Evolutionary conservation across 2,113 vertebrate species (phyloP), one percentile per base, ranked within the genome.

Genomic region (Tinamus guttatus): DNA sequence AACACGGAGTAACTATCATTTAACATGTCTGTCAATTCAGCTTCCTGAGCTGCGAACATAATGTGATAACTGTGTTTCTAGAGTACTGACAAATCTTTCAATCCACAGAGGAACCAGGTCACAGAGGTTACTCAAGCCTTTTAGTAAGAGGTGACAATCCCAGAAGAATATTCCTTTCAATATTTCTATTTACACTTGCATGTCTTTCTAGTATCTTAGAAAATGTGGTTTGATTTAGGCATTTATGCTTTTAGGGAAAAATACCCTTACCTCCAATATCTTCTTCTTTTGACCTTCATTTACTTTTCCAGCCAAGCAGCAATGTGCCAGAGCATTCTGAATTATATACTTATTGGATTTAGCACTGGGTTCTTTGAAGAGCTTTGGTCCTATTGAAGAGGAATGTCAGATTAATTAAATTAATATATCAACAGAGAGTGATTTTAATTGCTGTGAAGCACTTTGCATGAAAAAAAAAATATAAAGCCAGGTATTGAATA

Each of bases 331-430:
- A 2, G 99, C 99, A 75, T 99, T 99, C 87, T 99, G 99, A 96
- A 99, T 99, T 40, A 99, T 99, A 89, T 99, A 99, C 88, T 99
- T 99, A 96, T 99, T 99, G 59, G 99, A 99, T 97, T 99, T 99
- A 95, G 99, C 99, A 96, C 99, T 99, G 56, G 99, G 99, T 96
- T 99, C 99, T 96, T 99, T 99, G 98, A 99, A 99, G 70, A 99
- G 98, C 97, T 99, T 99, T 85, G 99, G 99, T 97, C 99, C 99
- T 99, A 80, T 69, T 56, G 86, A 77, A 75, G 67, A 97, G 58
- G 91, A 68, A 74, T 1, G 51, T 63, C 22, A 94, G 88, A 86
- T 41, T 38, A 92, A 9, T 8, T 5, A 47, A 67, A 45, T 87
- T 65, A 74, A 85, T 74, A 51, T 84, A 34, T 9, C 28, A 89